Percentiles rank a stretch among this genome's conserved stretches.
Conservation (phyloP, 2,113 vertebrate genomes). For the Phrynocephalus versicolor region DNA sequence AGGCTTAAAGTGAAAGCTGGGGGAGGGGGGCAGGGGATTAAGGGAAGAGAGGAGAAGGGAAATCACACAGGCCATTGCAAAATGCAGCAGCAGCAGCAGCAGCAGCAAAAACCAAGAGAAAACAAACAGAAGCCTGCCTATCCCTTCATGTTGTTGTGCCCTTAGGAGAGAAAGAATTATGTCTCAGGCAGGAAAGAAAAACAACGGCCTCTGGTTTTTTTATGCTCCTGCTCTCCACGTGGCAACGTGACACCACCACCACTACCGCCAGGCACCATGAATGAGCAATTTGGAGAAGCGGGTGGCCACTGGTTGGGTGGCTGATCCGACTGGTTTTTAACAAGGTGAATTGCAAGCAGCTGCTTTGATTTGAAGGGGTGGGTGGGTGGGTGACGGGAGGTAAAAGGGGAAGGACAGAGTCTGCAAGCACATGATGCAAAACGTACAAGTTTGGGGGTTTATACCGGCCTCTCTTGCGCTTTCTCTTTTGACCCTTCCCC, state of each 20-base stretch:
- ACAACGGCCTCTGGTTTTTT: constrained; percentile 55
- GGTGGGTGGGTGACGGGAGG: constrained; percentile 55
- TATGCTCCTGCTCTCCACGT: constrained; percentile 31
- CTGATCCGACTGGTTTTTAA: neutral
- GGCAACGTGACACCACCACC: constrained; percentile 58
- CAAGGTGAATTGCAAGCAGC: constrained; percentile 30
- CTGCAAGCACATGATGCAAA: constrained; percentile 81
- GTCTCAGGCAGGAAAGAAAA: constrained; percentile 45
- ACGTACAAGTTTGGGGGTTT: constrained; percentile 93
- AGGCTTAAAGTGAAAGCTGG: neutral
- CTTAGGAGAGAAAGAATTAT: constrained; percentile 45
- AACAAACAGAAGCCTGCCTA: neutral
- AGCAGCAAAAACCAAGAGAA: constrained; percentile 36
- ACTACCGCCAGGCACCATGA: constrained; percentile 47
- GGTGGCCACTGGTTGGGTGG: neutral
- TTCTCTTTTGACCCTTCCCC: constrained; percentile 96
- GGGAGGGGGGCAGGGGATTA: constrained; percentile 35
- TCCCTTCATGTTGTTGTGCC: constrained; percentile 11
- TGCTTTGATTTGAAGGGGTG: constrained; percentile 42
- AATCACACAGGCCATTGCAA: constrained; percentile 31
- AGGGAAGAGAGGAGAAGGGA: constrained; percentile 20
- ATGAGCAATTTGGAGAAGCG: constrained; percentile 25
- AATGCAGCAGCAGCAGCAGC: neutral
- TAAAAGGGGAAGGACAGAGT: constrained; percentile 37
- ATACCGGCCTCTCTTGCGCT: constrained; percentile 97